Percentiles rank a stretch among this genome's conserved stretches.
Evolutionary conservation across 2,888 invertebrate genomes (phyloP).

Genomic region (Thecophora atra): DNA sequence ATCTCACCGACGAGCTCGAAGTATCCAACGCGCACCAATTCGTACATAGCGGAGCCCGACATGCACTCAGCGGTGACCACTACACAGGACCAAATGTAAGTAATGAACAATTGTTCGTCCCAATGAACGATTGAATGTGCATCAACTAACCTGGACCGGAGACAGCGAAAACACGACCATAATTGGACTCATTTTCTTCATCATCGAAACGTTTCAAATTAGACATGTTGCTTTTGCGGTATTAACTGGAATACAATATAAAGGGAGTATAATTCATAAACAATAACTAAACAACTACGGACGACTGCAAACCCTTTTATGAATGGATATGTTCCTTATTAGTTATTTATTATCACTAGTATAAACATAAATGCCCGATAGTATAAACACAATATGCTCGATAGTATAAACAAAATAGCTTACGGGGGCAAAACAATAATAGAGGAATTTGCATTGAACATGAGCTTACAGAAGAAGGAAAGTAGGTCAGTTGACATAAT

Average conservation of each 20-base stretch:
- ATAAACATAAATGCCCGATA: no score
- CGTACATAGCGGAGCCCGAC: conserved; percentile 99
- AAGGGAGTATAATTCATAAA: no score
- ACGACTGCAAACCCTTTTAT: no score
- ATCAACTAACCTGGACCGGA: conserved; percentile 89
- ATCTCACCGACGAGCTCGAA: conserved; percentile 99
- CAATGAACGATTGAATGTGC: conserved; percentile 1
- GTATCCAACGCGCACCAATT: conserved; percentile 98
- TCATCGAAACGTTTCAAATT: conserved; percentile 78
- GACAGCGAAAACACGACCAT: conserved; percentile 96
- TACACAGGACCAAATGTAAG: conserved; percentile 64
- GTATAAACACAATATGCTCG: no score
- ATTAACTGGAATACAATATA: conserved; percentile 27
- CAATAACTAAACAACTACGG: no score
- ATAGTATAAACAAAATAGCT: no score
- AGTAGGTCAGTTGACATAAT: no score
- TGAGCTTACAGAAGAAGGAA: no score
- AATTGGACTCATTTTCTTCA: conserved; percentile 86
- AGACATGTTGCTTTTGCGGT: conserved; percentile 68
- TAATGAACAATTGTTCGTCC: background rate
- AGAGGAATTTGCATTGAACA: no score
- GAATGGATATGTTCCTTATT: no score
- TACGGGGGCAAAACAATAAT: no score
- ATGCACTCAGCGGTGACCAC: conserved; percentile 99
- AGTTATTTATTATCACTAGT: no score